Conservation (phyloP, 1,140 invertebrate species). For the Apis cerana region DNA sequence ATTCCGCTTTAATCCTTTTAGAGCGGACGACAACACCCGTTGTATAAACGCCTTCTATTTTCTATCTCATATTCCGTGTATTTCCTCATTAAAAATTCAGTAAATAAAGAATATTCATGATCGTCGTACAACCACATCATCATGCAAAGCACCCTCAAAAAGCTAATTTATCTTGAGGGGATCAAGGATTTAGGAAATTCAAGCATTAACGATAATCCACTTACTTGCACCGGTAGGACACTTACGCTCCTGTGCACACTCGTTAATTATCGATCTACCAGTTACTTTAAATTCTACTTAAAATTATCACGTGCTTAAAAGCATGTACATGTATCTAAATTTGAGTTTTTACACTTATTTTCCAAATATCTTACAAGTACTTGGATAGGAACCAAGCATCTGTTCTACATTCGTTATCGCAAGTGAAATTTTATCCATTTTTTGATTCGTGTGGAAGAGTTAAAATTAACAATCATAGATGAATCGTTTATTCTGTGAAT, state of each 20-base stretch:
- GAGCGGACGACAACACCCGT: too few relatives aligned
- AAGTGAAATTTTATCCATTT: neutral
- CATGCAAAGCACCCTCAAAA: neutral
- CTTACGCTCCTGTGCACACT: neutral
- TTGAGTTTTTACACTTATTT: too few relatives aligned
- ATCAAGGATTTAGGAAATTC: neutral
- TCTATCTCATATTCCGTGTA: too few relatives aligned
- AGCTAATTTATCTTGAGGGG: neutral
- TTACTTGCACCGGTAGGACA: neutral
- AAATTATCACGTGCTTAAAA: too few relatives aligned
- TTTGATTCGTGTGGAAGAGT: neutral
- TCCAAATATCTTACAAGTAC: too few relatives aligned
- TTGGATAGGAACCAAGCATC: too few relatives aligned
- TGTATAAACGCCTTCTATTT: too few relatives aligned
- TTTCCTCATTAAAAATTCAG: neutral
- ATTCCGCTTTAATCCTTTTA: too few relatives aligned
- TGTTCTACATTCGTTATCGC: too few relatives aligned
- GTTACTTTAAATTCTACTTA: too few relatives aligned
- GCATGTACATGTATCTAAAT: too few relatives aligned
- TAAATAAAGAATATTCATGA: neutral
- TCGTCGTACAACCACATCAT: neutral
- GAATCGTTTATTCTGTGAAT: neutral
- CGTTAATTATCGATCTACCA: too few relatives aligned
- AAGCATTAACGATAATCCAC: neutral
- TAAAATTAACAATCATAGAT: neutral